Evolutionary conservation across 2,113 vertebrate species (phyloP), one percentile per base, ranked within the genome.

Genomic region (Gobius niger): DNA sequence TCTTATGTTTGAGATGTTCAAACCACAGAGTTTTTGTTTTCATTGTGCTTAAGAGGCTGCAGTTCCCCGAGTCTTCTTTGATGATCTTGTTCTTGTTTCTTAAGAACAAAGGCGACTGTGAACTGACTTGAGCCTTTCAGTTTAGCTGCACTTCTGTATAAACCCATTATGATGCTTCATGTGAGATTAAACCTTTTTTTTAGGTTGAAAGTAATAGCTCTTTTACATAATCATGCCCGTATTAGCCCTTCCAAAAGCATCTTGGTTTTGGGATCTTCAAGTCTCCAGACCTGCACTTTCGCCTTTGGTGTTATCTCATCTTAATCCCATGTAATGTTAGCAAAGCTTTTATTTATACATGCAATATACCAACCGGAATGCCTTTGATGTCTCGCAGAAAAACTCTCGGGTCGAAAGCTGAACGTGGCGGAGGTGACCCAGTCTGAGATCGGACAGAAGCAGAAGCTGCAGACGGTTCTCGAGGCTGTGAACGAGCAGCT

Each of bases 351-450:
- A 34, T 34, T 34, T 34, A 34, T 34, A 34, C 24, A 34, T 34
- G 24, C 24, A 24, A 24, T 3, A 24, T 24, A 24, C 24, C 24
- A 24, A 24, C 24, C 24, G 24, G 24, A 34, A 34, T 34, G 47
- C 8, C 34, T 54, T 19, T 19, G 12, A 2, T 68, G 11, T 18
- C 9, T 65, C 7, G 65, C 86, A 99, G 97, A 99, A 70, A 98
- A 98, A 47, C 50, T 98, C 83, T 95, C 93, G 0, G 90, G 90
- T 71, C 87, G 90, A 74, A 99, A 97, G 82, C 92, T 99, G 87
- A 96, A 97, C 0, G 96, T 99, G 78, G 96, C 98, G 0, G 98
- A 99, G 88, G 97, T 99, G 87, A 98, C 97, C 0, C 98, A 99
- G 65, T 99, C 98, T 0, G 96, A 99, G 83, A 94, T 96, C 3